These are phyloP conservation scores for Heloderma charlesbogerti DNA, from an alignment of 2,113 vertebrate species.

Conservation along the genomic window DNA sequence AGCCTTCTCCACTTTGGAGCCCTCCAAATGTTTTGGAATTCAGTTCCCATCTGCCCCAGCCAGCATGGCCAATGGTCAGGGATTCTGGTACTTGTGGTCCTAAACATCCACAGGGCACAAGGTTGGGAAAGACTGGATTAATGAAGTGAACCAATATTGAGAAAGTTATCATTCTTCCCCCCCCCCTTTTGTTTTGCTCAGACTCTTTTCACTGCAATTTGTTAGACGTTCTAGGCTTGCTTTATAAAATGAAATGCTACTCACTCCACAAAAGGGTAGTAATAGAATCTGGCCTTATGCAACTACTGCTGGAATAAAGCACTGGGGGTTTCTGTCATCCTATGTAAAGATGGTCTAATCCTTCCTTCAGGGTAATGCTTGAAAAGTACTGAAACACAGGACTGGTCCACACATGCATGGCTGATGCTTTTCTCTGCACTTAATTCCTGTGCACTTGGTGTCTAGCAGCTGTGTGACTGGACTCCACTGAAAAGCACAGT, in stretches of 20 bases:
- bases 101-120: no score
- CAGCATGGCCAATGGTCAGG: not conserved
- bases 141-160: not conserved
- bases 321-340: not conserved
- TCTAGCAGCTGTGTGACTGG: no score
- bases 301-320: conserved; percentile 1
- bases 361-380: not conserved
- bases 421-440: no score
- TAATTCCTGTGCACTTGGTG: no score
- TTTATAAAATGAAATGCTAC: not conserved
- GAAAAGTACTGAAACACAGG: not conserved
- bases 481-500: no score
- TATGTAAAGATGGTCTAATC: not conserved
- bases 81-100: not conserved
- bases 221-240: not conserved
- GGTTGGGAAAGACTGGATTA: no score
- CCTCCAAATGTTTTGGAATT: no score
- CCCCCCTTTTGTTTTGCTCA: not conserved
- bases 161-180: not conserved
- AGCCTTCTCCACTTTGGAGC: no score
- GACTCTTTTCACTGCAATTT: not conserved
- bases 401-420: not conserved
- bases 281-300: conserved; percentile 10
- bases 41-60: no score
- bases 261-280: not conserved